These are phyloP conservation scores for Corythaeola cristata DNA, from an alignment of 2,113 vertebrate species.

Conservation along the genomic window DNA sequence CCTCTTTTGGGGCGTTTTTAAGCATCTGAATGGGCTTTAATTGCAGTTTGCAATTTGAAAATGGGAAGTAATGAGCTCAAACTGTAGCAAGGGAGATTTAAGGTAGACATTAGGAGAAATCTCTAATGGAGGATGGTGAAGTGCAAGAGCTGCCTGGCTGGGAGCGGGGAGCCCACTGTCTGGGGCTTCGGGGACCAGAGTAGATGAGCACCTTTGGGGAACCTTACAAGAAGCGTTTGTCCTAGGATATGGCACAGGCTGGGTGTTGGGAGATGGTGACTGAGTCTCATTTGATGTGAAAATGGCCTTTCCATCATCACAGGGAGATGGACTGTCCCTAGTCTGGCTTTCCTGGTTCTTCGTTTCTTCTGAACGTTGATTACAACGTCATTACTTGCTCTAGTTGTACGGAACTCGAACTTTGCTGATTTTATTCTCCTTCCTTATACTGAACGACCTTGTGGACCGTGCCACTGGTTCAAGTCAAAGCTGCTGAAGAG, in stretches of 20 bases:
- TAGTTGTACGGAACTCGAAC: neutral
- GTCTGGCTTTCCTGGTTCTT: neutral
- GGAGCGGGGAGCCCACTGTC: neutral
- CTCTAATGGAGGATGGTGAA: neutral
- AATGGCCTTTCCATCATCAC: neutral
- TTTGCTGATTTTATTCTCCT: neutral
- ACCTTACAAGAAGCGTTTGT: accelerated
- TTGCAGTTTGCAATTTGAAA: neutral
- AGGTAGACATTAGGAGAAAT: neutral
- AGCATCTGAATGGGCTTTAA: neutral
- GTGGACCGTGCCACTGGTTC: neutral
- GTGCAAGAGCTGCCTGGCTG: neutral
- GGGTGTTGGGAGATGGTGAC: neutral
- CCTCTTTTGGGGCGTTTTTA: neutral
- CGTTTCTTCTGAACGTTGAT: neutral
- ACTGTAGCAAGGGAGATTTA: neutral
- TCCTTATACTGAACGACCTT: accelerated
- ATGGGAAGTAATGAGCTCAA: neutral
- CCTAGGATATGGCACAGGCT: neutral
- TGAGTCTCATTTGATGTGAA: neutral
- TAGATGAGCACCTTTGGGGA: neutral
- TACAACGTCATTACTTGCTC: neutral
- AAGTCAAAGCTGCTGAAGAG: neutral
- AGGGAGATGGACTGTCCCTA: neutral
- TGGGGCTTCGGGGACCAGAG: neutral